Evolutionary conservation across 2,888 invertebrate species (phyloP).

Genomic region (Diogma glabrata): DNA sequence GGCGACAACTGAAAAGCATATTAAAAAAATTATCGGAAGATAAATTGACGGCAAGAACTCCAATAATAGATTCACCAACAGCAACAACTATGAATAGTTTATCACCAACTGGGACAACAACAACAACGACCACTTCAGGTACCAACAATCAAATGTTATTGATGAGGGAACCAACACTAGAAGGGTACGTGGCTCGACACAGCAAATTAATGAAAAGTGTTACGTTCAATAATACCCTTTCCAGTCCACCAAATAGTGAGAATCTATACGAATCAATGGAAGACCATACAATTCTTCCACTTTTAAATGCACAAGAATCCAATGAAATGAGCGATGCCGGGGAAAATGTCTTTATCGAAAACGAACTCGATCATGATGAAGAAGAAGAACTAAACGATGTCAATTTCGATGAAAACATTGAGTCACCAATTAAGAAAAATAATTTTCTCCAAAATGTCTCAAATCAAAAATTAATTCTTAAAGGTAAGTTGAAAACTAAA

Average conservation of each 20-base stretch:
- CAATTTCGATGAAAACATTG: conserved; percentile 1
- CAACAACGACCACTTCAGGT: conserved; percentile 1
- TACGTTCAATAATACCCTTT: conserved; percentile 76
- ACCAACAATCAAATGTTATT: conserved; percentile 40
- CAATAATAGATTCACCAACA: background rate
- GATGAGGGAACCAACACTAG: conserved; percentile 71
- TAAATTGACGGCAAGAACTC: conserved; percentile 12
- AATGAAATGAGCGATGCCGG: background rate
- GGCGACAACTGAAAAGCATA: conserved; percentile 72
- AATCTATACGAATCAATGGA: conserved; percentile 19
- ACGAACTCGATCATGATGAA: conserved; percentile 3
- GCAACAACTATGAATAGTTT: background rate
- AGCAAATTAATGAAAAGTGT: conserved; percentile 82
- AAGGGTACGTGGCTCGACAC: conserved; percentile 80
- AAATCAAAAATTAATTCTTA: conserved; percentile 3
- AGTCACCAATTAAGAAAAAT: background rate
- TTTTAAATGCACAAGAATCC: conserved; percentile 11
- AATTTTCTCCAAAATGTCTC: conserved; percentile 5
- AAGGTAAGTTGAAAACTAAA: too few species aligned
- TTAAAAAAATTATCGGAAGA: conserved; percentile 71
- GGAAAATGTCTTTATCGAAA: too few species aligned
- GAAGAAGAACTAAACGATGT: background rate
- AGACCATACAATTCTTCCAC: conserved; percentile 13
- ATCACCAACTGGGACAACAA: conserved; percentile 6
- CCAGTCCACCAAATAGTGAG: conserved; percentile 58